A percentile compares a stretch with the other conserved stretches of the same genome.
These are phyloP conservation scores for Turnix velox DNA, from an alignment of 2,113 vertebrate species.

Conservation along the genomic window DNA sequence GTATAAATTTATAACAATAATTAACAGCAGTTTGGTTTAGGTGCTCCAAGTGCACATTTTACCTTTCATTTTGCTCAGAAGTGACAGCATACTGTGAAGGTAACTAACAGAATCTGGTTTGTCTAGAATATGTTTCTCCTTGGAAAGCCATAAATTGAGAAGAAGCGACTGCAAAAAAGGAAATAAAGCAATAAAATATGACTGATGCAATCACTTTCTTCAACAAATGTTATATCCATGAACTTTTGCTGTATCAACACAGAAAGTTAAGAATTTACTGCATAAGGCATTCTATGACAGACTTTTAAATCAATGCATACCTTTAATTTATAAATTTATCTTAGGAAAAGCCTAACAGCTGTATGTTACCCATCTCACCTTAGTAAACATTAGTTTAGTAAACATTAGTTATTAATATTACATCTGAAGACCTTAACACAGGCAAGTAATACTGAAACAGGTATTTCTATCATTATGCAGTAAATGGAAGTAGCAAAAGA, in stretches of 20 bases:
- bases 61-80: slow-evolving; percentile 94
- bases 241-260: not conserved
- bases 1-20: not conserved
- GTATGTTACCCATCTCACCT: not conserved
- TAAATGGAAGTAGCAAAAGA: not conserved
- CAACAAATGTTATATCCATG: not conserved
- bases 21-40: not conserved
- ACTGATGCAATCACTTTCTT: not conserved
- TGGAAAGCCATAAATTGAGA: slow-evolving; percentile 89
- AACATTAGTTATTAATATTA: not conserved
- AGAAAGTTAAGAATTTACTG: not conserved
- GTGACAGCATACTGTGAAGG: slow-evolving; percentile 81
- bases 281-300: not conserved
- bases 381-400: not conserved
- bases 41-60: not conserved
- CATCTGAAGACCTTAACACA: not conserved
- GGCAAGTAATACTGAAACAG: not conserved
- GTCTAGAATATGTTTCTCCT: slow-evolving; percentile 87
- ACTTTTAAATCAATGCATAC: not conserved
- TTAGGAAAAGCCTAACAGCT: not conserved
- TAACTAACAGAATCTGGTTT: slow-evolving; percentile 75
- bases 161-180: slow-evolving; percentile 80
- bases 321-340: not conserved
- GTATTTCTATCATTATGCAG: not conserved
- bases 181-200: not conserved